Evolutionary conservation across 2,888 invertebrate species (phyloP), one percentile per base, ranked within the genome.

Genomic region (Sialis fuliginosa): DNA sequence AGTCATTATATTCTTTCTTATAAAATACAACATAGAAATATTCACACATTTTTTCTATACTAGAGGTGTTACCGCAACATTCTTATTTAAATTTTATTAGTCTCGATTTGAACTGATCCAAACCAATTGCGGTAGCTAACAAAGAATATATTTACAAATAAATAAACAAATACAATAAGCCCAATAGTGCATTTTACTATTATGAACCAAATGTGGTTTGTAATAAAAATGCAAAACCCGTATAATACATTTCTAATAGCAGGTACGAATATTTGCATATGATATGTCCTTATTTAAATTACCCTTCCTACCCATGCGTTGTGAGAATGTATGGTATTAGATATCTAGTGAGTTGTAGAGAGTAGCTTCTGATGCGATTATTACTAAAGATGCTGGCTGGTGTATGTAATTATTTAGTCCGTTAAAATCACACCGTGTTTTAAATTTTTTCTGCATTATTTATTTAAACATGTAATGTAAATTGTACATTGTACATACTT

Each of bases 71-170:
- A 37, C 37, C 37, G n/a, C 12, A 37, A 10, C 12, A 37, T 37
- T 37, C n/a, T 37, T 37, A 37, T 37, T 37, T n/a, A 37, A 37
- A 37, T 37, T 37, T 37, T 37, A 37, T 37, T 37, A 37, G 37
- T 12, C 37, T 12, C 10, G 12, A 37, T 37, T 37, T 37, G n/a
- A 37, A 22, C 8, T 6, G 32, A 31, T 30, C 31, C 31, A 10
- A 42, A 22, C 42, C 13, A 22, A 42, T 31, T 42, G 42, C 32
- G 42, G 42, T 42, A 7, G 30, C 34, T 10, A 4, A 33, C 12
- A 22, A 44, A 33, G 32, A 33, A 32, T 22, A 44, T 44, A 44
- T 44, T 44, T 44, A 44, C 44, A 44, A 44, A 44, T 44, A 44
- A 44, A 44, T 44, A 44, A 44, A 44, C 44, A 44, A 33, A 34